Percentiles rank a stretch among this genome's conserved stretches.
These are phyloP conservation scores for Furnarius figulus DNA, from an alignment of 2,113 vertebrate genomes.

Conservation along the genomic window DNA sequence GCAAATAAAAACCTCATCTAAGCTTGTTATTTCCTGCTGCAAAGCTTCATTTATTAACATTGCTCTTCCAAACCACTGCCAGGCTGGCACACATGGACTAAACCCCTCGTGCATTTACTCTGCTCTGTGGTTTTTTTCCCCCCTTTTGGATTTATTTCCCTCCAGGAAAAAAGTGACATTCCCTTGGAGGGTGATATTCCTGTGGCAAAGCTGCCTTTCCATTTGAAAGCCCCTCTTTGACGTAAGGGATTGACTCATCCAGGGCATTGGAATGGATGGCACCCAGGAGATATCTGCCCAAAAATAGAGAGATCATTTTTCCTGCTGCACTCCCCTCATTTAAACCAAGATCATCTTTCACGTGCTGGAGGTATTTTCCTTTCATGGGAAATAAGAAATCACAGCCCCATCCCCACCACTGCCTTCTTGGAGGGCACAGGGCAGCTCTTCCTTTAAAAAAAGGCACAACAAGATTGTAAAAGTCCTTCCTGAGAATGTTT, in stretches of 20 bases:
- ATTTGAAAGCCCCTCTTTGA: not conserved
- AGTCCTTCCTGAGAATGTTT: not conserved
- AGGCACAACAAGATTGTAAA: not conserved
- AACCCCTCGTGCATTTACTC: not conserved
- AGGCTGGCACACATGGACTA: not conserved
- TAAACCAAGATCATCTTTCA: not conserved
- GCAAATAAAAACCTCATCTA: not conserved
- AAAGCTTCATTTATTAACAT: not conserved
- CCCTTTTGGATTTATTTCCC: not conserved
- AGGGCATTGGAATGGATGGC: not conserved
- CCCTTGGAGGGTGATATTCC: not conserved
- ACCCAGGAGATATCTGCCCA: not conserved
- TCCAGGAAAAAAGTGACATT: accelerated
- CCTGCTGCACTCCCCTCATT: not conserved
- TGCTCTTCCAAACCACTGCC: not conserved
- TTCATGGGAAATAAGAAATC: not conserved
- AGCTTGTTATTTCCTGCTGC: not conserved
- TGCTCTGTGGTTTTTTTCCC: not conserved
- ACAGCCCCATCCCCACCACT: not conserved
- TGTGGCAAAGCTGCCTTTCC: not conserved
- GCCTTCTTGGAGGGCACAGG: not conserved
- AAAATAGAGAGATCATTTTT: accelerated
- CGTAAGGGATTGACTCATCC: not conserved
- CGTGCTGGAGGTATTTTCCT: not conserved
- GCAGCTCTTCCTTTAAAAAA: not conserved